Conservation (phyloP, 1,140 invertebrate species). For the Sinonovacula constricta region DNA sequence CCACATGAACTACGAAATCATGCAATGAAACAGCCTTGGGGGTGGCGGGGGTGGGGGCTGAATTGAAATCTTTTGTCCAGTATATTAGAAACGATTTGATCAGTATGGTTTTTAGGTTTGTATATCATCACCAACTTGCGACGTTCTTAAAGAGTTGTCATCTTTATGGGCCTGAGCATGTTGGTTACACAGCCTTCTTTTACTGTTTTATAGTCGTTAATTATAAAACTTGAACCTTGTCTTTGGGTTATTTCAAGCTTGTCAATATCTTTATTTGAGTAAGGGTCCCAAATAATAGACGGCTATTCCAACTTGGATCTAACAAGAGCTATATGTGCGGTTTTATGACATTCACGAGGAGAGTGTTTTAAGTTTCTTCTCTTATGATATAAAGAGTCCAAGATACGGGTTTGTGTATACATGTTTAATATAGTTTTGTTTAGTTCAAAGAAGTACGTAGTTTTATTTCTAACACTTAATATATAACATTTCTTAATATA, state of each 20-base stretch:
- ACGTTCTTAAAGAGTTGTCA: conserved; percentile 1
- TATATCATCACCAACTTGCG: too few species aligned
- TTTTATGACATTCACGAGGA: conserved; percentile 1
- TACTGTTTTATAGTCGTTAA: neutral
- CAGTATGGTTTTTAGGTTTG: too few species aligned
- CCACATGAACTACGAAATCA: too few species aligned
- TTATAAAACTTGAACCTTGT: neutral
- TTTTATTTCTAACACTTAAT: conserved; percentile 20
- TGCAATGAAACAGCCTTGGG: too few species aligned
- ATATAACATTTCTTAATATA: conserved; percentile 11
- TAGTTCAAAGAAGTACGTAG: neutral
- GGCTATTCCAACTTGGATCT: conserved; percentile 1
- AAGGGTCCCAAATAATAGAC: conserved; percentile 5
- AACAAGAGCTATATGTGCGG: conserved; percentile 3
- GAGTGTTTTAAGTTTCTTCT: conserved; percentile 4
- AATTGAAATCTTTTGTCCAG: too few species aligned
- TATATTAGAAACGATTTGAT: too few species aligned
- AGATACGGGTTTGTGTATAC: conserved; percentile 16
- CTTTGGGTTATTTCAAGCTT: conserved; percentile 4
- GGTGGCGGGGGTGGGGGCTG: too few species aligned
- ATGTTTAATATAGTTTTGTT: conserved; percentile 3
- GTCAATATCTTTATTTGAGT: conserved; percentile 8
- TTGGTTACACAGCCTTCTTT: conserved; percentile 11
- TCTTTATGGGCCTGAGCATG: neutral
- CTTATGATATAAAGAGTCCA: neutral